Evolutionary conservation across 1,140 invertebrate genomes (phyloP), one percentile per base, ranked within the genome.

Genomic region (Protaetia brevitarsis): DNA sequence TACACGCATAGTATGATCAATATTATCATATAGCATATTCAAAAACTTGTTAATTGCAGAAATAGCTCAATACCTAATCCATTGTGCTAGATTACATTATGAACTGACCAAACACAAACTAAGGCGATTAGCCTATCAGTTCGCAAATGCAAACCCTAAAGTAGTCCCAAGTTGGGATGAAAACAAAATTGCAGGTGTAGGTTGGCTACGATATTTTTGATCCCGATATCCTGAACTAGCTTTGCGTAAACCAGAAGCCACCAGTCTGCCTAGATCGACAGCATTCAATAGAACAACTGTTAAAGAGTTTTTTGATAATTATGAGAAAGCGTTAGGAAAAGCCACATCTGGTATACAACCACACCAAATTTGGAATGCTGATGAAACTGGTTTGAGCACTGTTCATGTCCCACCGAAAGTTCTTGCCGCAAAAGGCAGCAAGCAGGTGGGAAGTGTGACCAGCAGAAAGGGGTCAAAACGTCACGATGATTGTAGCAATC

Each of bases 401-500:
- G 67, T 73, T 6, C 69, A 69, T 19, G 64, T 63, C 13, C 45
- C 62, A 23, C 61, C 64, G 7, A 68, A 65, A 63, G 59, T 73
- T 16, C 29, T 73, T 19, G 67, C 58, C 4, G 11, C 29, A 13
- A 70, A 68, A 28, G 66, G 68, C 7, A 69, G 64, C 45, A 71
- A 67, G 45, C 70, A 73, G 51, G 64, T 72, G 28, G 70, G 63
- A 4, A 16, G 58, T 11, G 63, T 71, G 6, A 65, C 68, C 51
- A 27, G 57, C 21, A 27, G 68, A 73, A 67, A 37, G 67, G 23
- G 70, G 70, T 6, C 27, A 29, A n/a, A 59, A 76, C 4, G 74
- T 77, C 3, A 79, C 77, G 58, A 68, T 74, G 8, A 72, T 72
- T 37, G 73, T 69, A 34, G 68, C 68, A 37, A 69, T 78, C 34